Percentiles rank a stretch among this genome's conserved stretches.
Evolutionary conservation across 2,113 vertebrate species (phyloP).

Genomic region (Burhinus bistriatus): DNA sequence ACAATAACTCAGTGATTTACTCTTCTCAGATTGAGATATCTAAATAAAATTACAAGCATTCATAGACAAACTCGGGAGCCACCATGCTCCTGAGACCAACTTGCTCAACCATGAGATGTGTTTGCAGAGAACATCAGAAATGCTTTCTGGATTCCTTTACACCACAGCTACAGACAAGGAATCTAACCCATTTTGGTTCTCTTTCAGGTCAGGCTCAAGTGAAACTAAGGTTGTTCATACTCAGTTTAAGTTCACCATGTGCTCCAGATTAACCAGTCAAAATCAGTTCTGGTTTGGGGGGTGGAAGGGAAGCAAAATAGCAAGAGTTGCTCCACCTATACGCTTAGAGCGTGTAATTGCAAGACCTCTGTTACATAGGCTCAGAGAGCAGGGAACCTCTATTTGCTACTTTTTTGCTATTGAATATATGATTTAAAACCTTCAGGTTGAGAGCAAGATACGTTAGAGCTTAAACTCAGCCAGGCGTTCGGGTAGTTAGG

Average conservation of each 20-base stretch:
- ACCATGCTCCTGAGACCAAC: not conserved
- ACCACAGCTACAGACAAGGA: not conserved
- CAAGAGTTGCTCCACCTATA: not conserved
- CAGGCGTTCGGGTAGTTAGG: accelerated
- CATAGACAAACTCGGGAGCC: not conserved
- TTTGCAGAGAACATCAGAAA: not conserved
- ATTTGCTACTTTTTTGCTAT: not conserved
- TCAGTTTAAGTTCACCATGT: not conserved
- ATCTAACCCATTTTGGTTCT: not conserved
- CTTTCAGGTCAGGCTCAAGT: not conserved
- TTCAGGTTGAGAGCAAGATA: not conserved
- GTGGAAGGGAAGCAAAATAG: not conserved
- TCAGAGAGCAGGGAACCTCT: not conserved
- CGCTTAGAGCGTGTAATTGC: accelerated
- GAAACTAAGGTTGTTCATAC: not conserved
- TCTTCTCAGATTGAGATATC: not conserved
- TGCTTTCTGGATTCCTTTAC: not conserved
- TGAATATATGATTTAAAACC: not conserved
- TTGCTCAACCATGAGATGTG: not conserved
- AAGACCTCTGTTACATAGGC: not conserved
- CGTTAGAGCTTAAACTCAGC: not conserved
- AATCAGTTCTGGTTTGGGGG: not conserved
- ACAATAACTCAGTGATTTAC: not conserved
- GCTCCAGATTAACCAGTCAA: not conserved
- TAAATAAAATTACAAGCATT: not conserved